Evolutionary conservation across 2,113 vertebrate species (phyloP).

Genomic region (Antechinus stuartii): DNA sequence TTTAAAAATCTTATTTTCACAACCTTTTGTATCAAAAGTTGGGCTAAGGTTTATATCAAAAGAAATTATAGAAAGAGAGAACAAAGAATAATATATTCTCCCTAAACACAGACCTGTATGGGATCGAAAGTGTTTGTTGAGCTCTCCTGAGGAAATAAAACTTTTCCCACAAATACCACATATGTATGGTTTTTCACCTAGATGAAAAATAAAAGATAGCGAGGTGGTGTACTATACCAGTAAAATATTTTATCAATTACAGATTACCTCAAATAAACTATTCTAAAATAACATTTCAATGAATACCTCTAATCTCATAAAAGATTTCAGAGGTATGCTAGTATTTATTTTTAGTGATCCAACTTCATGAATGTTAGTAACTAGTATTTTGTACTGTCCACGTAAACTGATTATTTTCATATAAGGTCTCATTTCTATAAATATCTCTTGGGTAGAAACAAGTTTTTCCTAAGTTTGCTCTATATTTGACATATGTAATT

Average conservation of each 20-base stretch:
- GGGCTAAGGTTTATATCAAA: conserved; percentile 70
- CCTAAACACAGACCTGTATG: conserved; percentile 92
- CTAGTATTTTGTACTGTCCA: conserved; percentile 39
- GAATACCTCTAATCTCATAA: conserved; percentile 55
- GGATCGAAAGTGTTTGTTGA: conserved; percentile 96
- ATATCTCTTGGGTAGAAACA: conserved; percentile 23
- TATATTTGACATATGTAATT: conserved; percentile 44
- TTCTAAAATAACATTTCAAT: conserved; percentile 63
- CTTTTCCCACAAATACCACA: conserved; percentile 94
- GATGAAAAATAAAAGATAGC: conserved; percentile 82
- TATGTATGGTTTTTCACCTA: conserved; percentile 93
- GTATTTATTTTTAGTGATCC: conserved; percentile 47
- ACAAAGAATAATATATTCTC: conserved; percentile 74
- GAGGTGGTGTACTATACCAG: conserved; percentile 80
- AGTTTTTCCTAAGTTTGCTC: conserved; percentile 40
- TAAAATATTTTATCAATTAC: conserved; percentile 72
- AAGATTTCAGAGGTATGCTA: conserved; percentile 58
- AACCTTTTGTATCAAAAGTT: conserved; percentile 29
- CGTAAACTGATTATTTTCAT: conserved; percentile 49
- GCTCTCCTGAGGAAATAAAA: conserved; percentile 95
- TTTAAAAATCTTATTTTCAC: conserved; percentile 53
- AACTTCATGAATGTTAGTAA: conserved; percentile 55
- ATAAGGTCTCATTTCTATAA: conserved; percentile 55
- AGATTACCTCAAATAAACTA: conserved; percentile 68
- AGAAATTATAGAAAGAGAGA: conserved; percentile 72